Percentiles rank a stretch among this genome's conserved stretches.
phyloP scores from a whole-genome alignment of 2,888 invertebrate species.

The Eupithecia pulchellata region DNA sequence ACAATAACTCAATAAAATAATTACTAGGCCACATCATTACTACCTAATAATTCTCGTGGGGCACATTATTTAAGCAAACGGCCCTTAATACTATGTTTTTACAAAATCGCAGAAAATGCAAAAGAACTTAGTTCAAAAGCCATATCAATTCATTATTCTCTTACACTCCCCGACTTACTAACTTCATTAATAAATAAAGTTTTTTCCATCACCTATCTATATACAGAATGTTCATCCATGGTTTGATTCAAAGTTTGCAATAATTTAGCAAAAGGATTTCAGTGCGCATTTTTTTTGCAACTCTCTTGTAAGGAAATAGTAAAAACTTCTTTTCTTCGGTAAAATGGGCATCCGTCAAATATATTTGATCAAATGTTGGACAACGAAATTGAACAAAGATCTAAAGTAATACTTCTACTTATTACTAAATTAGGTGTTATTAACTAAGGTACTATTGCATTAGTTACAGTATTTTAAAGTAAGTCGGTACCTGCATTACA shows the following conservation, averaged over 20 bases:
- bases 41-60: background rate
- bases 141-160: background rate
- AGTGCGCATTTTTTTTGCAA: no score
- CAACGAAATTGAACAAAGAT: no score
- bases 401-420: no score
- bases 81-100: background rate
- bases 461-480: background rate
- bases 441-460: background rate
- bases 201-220: no score
- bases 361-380: no score
- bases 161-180: slow-evolving; percentile 10
- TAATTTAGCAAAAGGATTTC: no score
- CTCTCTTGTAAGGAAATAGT: no score
- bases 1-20: slow-evolving; percentile 9
- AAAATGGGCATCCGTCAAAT: no score
- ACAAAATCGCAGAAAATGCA: slow-evolving; percentile 15
- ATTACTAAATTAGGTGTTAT: background rate
- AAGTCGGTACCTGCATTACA: slow-evolving; percentile 16
- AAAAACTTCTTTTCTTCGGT: no score
- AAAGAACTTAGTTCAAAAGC: slow-evolving; percentile 17
- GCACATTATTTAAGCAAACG: background rate
- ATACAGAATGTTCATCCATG: no score
- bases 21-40: background rate
- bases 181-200: background rate
- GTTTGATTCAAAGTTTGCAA: no score